phyloP scores from a whole-genome alignment of 2,113 vertebrate species.

The Hipposideros armiger region DNA sequence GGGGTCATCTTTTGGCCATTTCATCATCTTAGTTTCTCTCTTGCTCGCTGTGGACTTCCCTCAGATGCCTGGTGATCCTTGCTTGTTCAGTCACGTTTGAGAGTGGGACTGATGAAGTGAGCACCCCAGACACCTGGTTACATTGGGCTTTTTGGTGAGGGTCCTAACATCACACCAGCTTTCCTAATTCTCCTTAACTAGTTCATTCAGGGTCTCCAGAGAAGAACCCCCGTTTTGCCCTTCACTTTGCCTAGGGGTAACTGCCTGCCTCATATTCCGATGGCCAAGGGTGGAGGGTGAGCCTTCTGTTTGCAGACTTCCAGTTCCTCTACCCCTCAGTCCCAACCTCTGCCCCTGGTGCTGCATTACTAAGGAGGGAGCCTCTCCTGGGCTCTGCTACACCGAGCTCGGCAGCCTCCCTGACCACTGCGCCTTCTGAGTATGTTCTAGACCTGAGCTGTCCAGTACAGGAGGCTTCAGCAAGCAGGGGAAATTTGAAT shows the following conservation, averaged over 20 bases:
- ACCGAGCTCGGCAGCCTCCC: background rate
- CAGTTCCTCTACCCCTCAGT: background rate
- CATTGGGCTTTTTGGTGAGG: background rate
- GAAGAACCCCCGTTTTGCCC: background rate
- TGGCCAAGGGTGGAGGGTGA: background rate
- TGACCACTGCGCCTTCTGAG: background rate
- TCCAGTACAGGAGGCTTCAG: background rate
- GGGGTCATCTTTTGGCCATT: background rate
- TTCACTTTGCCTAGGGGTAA: background rate
- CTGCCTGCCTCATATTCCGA: background rate
- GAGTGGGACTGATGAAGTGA: background rate
- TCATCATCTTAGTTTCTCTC: background rate
- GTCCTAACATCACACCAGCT: background rate
- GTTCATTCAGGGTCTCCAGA: background rate
- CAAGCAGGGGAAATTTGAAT: background rate
- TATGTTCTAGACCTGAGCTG: background rate
- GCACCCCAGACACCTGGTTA: background rate
- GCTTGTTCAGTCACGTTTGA: background rate
- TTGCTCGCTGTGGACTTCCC: background rate
- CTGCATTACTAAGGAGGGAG: background rate
- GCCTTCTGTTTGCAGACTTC: background rate
- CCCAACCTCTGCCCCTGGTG: background rate
- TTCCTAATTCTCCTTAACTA: slow-evolving; percentile 27
- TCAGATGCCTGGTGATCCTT: background rate
- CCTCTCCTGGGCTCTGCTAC: background rate